Percentiles rank a stretch among this genome's conserved stretches.
phyloP scores from a whole-genome alignment of 2,888 invertebrate species.

The Caenorhabditis angaria region DNA sequence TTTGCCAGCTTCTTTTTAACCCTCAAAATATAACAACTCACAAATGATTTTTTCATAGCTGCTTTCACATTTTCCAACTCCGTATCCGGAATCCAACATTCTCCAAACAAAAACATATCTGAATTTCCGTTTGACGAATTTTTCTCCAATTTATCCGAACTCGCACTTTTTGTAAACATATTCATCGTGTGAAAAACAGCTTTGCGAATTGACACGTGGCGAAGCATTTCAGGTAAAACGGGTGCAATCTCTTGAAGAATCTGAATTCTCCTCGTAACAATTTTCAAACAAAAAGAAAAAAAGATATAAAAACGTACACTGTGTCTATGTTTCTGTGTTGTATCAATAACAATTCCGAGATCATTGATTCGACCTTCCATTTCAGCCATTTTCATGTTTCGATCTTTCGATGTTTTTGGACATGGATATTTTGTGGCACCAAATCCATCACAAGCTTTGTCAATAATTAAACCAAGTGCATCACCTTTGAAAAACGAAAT shows the following conservation, averaged over 20 bases:
- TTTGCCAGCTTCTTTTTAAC: no score
- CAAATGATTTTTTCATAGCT: constrained; percentile 89
- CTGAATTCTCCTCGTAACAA: constrained; percentile 48
- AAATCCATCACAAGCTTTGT: constrained; percentile 99
- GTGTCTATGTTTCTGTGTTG: constrained; percentile 63
- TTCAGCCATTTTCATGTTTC: constrained; percentile 95
- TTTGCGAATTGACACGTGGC: constrained; percentile 94
- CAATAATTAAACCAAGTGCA: constrained; percentile 92
- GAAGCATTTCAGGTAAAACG: constrained; percentile 95
- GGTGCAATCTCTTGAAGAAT: constrained; percentile 92
- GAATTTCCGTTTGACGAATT: constrained; percentile 13
- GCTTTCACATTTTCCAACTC: constrained; percentile 90
- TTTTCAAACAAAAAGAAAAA: no score
- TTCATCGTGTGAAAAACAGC: constrained; percentile 97
- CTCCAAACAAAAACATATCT: constrained; percentile 93
- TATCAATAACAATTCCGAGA: constrained; percentile 80
- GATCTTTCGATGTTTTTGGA: constrained; percentile 93
- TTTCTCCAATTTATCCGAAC: neutral
- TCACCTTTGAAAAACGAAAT: constrained; percentile 84
- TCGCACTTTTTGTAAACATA: constrained; percentile 83
- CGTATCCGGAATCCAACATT: constrained; percentile 91
- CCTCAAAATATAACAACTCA: no score
- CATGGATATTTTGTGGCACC: constrained; percentile 96
- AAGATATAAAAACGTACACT: constrained; percentile 55
- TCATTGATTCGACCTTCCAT: constrained; percentile 98